These are phyloP conservation scores for Habrosyne pyritoides DNA, from an alignment of 2,888 invertebrate genomes.

Conservation along the genomic window DNA sequence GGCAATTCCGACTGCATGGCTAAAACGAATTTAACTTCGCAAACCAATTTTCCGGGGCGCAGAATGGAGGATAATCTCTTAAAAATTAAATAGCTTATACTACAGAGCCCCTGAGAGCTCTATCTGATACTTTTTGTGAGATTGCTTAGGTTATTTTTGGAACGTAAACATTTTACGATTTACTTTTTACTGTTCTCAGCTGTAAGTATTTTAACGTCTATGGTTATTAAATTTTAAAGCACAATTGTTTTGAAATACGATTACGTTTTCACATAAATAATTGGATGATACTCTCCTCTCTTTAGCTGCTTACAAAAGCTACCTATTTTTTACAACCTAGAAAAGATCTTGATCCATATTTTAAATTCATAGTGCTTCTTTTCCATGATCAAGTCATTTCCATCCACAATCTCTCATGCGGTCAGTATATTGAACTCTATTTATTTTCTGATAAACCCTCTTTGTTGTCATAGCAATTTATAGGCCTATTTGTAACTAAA, in stretches of 20 bases:
- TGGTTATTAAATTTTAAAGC: background rate
- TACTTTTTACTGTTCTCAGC: conserved; percentile 2
- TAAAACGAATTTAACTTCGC: conserved; percentile 21
- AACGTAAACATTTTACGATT: conserved; percentile 7
- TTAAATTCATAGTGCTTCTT: no score
- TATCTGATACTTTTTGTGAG: conserved; percentile 5
- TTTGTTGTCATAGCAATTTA: no score
- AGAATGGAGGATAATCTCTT: conserved; percentile 34
- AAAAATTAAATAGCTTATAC: conserved; percentile 43
- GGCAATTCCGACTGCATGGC: conserved; percentile 13
- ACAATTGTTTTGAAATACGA: background rate
- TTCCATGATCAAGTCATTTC: no score
- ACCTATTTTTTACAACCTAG: no score
- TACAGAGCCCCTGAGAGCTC: conserved; percentile 18
- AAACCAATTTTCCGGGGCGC: conserved; percentile 44
- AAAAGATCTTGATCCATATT: no score
- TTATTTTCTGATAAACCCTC: no score
- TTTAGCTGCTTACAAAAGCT: no score
- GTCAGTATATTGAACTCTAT: no score
- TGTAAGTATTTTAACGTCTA: background rate
- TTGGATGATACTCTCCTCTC: no score
- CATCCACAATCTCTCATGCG: no score
- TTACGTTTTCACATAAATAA: no score
- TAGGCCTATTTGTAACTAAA: no score
- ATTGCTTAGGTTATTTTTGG: conserved; percentile 6